A percentile compares a stretch with the other conserved stretches of the same genome.
These are phyloP conservation scores for Halesus radiatus DNA, from an alignment of 1,140 invertebrate genomes.

Conservation along the genomic window DNA sequence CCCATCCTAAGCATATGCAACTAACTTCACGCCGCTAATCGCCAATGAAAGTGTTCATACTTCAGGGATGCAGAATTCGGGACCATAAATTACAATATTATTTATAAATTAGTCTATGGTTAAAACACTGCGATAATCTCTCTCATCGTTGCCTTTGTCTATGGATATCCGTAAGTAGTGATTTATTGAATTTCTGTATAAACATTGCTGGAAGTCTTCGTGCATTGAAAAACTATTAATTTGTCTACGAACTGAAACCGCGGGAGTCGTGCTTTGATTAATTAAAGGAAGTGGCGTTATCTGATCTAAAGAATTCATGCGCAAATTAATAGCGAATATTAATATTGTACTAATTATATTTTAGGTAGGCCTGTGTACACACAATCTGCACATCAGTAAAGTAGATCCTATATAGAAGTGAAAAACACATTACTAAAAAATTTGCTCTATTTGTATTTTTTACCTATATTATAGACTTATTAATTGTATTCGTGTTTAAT, in stretches of 20 bases:
- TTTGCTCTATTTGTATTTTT: too few species aligned
- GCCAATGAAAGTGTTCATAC: constrained; percentile 38
- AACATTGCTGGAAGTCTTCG: neutral
- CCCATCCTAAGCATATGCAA: constrained; percentile 49
- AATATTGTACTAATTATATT: too few species aligned
- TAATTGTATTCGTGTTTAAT: too few species aligned
- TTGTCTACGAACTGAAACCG: neutral
- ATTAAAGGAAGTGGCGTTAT: neutral
- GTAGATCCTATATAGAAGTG: too few species aligned
- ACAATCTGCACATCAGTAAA: too few species aligned
- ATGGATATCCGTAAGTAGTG: neutral
- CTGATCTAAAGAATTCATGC: neutral
- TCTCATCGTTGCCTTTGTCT: neutral
- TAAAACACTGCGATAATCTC: neutral
- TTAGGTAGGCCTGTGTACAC: too few species aligned
- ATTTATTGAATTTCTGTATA: neutral
- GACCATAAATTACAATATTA: neutral
- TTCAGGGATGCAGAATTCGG: constrained; percentile 10
- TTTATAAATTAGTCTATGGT: neutral
- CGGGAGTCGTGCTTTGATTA: too few species aligned
- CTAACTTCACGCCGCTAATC: constrained; percentile 56
- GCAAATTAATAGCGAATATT: too few species aligned
- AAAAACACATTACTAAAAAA: too few species aligned
- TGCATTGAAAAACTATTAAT: neutral
- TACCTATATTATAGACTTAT: too few species aligned